Conservation (phyloP, 2,888 invertebrate species). For the Mantis religiosa region DNA sequence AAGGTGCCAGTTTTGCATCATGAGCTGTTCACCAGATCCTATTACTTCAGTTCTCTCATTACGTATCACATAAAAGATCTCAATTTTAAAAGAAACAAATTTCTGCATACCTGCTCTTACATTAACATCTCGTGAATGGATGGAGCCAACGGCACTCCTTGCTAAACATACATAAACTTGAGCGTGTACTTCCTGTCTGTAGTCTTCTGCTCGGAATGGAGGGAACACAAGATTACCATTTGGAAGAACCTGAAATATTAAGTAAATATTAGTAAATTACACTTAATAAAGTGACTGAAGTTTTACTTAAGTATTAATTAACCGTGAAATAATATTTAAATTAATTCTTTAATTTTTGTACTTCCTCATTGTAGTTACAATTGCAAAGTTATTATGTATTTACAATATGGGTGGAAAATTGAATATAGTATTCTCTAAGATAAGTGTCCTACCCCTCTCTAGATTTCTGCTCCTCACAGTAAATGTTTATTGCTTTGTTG, state of each 20-base stretch:
- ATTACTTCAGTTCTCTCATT: neutral
- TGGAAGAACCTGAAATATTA: constrained; percentile 62
- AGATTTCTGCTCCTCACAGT: no score
- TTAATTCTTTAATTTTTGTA: no score
- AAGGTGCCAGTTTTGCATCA: no score
- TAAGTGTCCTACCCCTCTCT: no score
- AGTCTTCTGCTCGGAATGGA: constrained; percentile 90
- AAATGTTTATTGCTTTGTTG: no score
- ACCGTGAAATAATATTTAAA: no score
- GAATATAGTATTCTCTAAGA: no score
- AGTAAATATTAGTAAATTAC: constrained; percentile 25
- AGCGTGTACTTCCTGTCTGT: constrained; percentile 89
- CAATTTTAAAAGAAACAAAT: neutral
- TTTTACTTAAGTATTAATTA: no score
- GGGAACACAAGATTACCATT: constrained; percentile 93
- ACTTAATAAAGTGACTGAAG: no score
- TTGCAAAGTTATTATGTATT: no score
- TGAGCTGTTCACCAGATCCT: neutral
- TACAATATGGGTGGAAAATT: no score
- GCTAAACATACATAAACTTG: constrained; percentile 92
- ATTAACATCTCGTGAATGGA: constrained; percentile 88
- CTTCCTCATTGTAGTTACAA: no score
- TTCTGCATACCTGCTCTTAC: constrained; percentile 78
- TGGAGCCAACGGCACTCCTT: constrained; percentile 82
- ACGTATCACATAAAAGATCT: neutral